phyloP scores from a whole-genome alignment of 2,888 invertebrate species.

The Yponomeuta plumbellus region DNA sequence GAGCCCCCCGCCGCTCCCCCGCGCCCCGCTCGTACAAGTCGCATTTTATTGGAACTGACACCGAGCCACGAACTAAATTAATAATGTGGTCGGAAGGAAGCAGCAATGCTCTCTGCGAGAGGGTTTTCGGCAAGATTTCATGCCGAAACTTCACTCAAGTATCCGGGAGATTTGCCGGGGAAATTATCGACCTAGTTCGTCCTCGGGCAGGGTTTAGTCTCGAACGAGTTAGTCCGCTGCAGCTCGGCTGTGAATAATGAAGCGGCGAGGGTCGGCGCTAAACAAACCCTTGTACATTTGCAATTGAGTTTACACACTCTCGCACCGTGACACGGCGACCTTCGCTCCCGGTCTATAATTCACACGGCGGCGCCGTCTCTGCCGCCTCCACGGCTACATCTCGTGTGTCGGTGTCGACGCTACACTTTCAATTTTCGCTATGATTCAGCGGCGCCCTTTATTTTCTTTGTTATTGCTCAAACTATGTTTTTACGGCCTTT shows the following conservation, averaged over 20 bases:
- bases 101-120: background rate
- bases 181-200: background rate
- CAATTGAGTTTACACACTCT: background rate
- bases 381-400: background rate
- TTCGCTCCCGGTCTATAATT: background rate
- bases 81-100: conserved; percentile 5
- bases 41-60: conserved; percentile 10
- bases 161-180: background rate
- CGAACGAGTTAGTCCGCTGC: background rate
- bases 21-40: conserved; percentile 3
- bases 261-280: conserved; percentile 1
- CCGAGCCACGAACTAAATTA: conserved; percentile 12
- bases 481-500: conserved; percentile 17
- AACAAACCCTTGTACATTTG: conserved; percentile 3
- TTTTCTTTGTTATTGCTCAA: conserved; percentile 16
- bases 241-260: background rate
- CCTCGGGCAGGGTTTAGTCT: background rate
- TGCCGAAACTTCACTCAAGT: background rate
- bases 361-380: background rate
- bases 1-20: conserved; percentile 24
- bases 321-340: background rate
- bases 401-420: background rate
- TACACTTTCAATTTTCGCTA: conserved; percentile 23
- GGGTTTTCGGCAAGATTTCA: background rate
- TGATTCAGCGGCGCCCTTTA: conserved; percentile 20